Evolutionary conservation across 2,888 invertebrate species (phyloP), one percentile per base, ranked within the genome.

Genomic region (Cerastis rubricosa): DNA sequence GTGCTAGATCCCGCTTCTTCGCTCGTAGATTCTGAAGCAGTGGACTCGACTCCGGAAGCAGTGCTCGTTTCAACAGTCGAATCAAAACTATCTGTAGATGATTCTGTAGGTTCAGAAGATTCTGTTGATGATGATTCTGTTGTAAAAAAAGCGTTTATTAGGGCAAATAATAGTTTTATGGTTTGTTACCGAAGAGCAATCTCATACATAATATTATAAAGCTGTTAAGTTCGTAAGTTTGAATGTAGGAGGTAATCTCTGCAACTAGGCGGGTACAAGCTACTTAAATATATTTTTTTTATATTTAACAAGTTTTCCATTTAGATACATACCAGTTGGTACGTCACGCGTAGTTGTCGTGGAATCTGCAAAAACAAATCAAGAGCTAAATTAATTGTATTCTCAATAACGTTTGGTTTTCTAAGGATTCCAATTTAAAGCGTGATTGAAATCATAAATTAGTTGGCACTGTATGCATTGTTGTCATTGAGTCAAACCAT

Each of bases 1-100:
- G 79, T 57, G 25, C 70, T 84, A 40, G 84, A 71, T 45, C 19
- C 74, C n/a, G 79, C 45, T 49, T 40, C 19, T 12, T 71, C 71
- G 40, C 67, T 51, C 11, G 83, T 69, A 29, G 80, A 80, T 47
- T 47, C 51, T 6, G 69, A 74, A 51, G 40, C 75, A 49, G 71
- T 71, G 14, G 85, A 71, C 9, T 75, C 77, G 29, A 76, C 67
- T 61, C 73, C 84, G 11, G 82, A 74, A 63, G 84, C 81, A 40
- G 87, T 86, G 35, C 66, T 67, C n/a, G 71, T 65, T 59, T 80
- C 74, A 71, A 57, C 35, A 65, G 68, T 71, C 19, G 78, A 25
- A 59, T 59, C 63, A 51, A 71, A 77, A 49, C 49, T 81, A 9
- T 29, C 59, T 54, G 66, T 80, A 67, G 69, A 57, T 6, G 47